Base-by-base conservation (phyloP, 2,797 vertebrate species). In the Myotis pilosus region DNA sequence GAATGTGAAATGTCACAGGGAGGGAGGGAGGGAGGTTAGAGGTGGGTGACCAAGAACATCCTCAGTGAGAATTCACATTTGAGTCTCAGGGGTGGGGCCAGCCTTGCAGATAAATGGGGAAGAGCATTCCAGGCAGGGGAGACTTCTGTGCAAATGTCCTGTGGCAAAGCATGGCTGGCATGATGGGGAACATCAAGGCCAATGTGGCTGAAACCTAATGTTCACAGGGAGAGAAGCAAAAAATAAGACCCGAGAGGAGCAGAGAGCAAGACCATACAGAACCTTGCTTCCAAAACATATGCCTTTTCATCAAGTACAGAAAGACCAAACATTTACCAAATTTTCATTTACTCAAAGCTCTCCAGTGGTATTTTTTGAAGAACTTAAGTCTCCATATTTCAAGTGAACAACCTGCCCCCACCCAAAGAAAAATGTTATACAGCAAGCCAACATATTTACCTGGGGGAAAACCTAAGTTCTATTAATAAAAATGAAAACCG, bases 341-440 rank as follows among this genome's bases (percentile, higher is more conserved):
- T 83, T 94, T 79, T 88, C 74, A 76, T 62, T 53, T 88, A 87
- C 60, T 88, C 81, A 92, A 89, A 92, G 83, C 13, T 89, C 47
- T 78, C 25, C 41, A 55, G n/a, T 28, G 20, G 68, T 94, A 92
- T 87, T 94, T 82, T 85, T 64, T 53, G 62, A 89, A 94, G 23
- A 91, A 89, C 71, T 25, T 81, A 17, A 51, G 62, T 79, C 82
- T 25, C 23, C 53, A 71, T 87, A 87, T 75, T 96, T 94, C 44
- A 92, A 94, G 33, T 91, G 22, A 89, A 74, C 30, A 64, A 80
- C 17, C 1, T 16, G 11, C 3, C 8, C 16, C 30, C 17, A 30
- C 30, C 22, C 79, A 74, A 49, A 75, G 81, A 19, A 28, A 57
- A 69, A 69, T 49, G 23, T 85, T 95, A 91, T 22, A 84, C 6